Conservation (phyloP, 2,797 vertebrate genomes). For the Bradypus variegatus region DNA sequence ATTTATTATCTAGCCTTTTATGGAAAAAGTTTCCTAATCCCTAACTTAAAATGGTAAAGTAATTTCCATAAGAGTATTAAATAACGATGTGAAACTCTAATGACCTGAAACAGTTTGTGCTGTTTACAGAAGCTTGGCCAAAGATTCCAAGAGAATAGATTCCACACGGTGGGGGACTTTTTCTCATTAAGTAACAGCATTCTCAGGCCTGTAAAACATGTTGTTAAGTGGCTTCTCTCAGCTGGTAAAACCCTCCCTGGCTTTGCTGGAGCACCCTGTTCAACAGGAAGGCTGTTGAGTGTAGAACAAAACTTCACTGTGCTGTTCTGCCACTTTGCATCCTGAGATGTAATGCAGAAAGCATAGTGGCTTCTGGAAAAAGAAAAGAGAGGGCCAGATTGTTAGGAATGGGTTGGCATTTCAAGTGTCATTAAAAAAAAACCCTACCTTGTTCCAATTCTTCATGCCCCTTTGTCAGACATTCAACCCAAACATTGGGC, state of each 20-base stretch:
- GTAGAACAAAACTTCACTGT: neutral
- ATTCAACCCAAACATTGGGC: neutral
- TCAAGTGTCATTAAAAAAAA: slow-evolving; percentile 28
- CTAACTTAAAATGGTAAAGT: slow-evolving; percentile 32
- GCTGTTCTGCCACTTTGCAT: neutral
- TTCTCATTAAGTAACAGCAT: slow-evolving; percentile 1
- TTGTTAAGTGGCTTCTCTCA: slow-evolving; percentile 18
- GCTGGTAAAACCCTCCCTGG: neutral
- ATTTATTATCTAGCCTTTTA: slow-evolving; percentile 14
- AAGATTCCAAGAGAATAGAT: neutral
- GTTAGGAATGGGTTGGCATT: neutral
- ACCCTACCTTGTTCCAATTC: neutral
- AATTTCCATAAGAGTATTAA: neutral
- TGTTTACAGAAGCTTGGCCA: neutral
- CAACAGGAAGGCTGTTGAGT: neutral
- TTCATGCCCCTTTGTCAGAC: neutral
- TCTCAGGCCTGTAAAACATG: neutral
- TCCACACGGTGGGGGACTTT: neutral
- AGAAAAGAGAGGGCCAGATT: neutral
- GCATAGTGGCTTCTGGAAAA: neutral
- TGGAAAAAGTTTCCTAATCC: neutral
- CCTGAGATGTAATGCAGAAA: neutral
- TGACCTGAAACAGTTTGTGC: neutral
- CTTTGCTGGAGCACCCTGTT: neutral
- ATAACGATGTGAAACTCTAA: neutral